Evolutionary conservation across 1,140 invertebrate species (phyloP).

Genomic region (Melitaea cinxia): DNA sequence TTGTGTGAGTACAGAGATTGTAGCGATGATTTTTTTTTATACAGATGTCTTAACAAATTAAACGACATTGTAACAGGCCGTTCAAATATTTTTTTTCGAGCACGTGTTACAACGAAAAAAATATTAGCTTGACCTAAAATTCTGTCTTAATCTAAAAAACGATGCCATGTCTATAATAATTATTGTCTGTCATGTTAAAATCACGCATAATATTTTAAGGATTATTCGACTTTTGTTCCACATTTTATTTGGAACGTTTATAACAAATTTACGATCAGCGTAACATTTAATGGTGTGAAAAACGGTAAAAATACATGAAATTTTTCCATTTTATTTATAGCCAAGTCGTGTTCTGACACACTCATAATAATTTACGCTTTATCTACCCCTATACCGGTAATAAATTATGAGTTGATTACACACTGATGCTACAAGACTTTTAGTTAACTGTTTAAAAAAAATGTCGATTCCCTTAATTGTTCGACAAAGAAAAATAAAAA

Average conservation of each 20-base stretch:
- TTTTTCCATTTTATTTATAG: slow-evolving; percentile 14
- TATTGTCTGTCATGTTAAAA: background rate
- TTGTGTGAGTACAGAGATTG: no score
- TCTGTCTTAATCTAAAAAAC: no score
- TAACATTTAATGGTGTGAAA: slow-evolving; percentile 16
- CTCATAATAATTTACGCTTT: slow-evolving; percentile 12
- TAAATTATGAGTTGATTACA: slow-evolving; percentile 11
- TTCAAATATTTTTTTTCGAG: no score
- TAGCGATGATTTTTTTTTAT: no score
- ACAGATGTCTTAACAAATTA: no score
- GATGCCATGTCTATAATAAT: background rate
- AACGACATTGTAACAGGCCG: no score
- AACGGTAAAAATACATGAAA: slow-evolving; percentile 6
- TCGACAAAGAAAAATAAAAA: background rate
- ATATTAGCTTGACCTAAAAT: no score
- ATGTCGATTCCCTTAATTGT: background rate
- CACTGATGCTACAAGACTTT: background rate
- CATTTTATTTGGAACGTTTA: slow-evolving; percentile 14
- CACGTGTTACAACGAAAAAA: no score
- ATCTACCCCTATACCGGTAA: slow-evolving; percentile 8
- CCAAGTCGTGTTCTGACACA: background rate
- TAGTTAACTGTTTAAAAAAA: background rate
- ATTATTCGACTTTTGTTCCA: slow-evolving; percentile 14
- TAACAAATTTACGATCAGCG: slow-evolving; percentile 20
- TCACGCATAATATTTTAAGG: slow-evolving; percentile 3